These are phyloP conservation scores for Homarus gammarus DNA, from an alignment of 2,888 invertebrate species.

Conservation along the genomic window DNA sequence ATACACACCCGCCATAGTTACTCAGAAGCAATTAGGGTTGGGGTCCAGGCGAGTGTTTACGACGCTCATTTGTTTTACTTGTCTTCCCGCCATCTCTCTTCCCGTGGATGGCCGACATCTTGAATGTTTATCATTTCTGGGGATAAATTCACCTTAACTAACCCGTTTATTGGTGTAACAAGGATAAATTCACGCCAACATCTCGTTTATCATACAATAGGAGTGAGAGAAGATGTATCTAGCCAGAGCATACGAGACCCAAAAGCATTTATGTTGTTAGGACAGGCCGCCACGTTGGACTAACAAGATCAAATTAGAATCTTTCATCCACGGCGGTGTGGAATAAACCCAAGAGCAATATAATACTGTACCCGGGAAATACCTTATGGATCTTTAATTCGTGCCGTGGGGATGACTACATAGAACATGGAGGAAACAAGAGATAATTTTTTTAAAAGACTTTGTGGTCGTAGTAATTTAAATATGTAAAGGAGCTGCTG, in stretches of 20 bases:
- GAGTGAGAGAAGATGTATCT: neutral
- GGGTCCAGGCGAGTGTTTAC: neutral
- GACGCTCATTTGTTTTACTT: slow-evolving; percentile 12
- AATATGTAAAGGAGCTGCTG: neutral
- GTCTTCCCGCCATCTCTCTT: neutral
- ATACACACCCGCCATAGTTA: slow-evolving; percentile 4
- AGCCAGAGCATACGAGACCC: neutral
- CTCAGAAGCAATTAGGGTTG: neutral
- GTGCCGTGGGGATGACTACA: too few relatives aligned
- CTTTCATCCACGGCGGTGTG: neutral
- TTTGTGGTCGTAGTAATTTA: neutral
- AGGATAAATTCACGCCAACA: neutral
- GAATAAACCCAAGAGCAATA: neutral
- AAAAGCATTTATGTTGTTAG: neutral
- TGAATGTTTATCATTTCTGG: neutral
- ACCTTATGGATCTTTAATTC: neutral
- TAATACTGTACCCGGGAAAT: neutral
- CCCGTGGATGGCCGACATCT: neutral
- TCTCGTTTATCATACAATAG: neutral
- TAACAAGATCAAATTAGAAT: slow-evolving; percentile 7
- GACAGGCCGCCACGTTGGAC: neutral
- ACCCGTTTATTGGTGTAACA: neutral
- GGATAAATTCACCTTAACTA: neutral
- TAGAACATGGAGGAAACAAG: neutral
- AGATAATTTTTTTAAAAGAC: neutral